Base-by-base conservation (phyloP, 1,140 invertebrate genomes). In the Mycetomoellerius zeteki region DNA sequence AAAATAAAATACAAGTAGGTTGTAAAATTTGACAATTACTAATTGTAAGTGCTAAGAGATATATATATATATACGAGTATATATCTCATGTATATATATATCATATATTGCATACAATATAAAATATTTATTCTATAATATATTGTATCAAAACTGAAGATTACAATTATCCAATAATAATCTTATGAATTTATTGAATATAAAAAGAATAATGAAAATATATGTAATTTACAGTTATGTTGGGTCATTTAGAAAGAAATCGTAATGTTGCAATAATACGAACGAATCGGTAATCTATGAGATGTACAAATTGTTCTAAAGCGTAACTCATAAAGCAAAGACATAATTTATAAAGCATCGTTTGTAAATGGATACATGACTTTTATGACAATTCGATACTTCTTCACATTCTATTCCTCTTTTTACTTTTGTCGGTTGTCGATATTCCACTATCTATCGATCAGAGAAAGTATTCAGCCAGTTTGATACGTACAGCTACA, bases 391-490 rank as follows among this genome's bases (percentile, higher is more conserved):
- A 27, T 30, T 82, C 24, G 33, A 47, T 50, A 12, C 3, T 19
- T 60, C 37, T 27, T 16, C 10, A n/a, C 16, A 14, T 7, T 47
- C 10, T 16, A 16, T 43, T 43, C 16, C 3, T 19, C 21, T 27
- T 64, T 71, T 43, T 21, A 2, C 12, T 43, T 58, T 14, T 24
- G 37, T 30, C 12, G 10, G n/a, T 56, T 71, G 69, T 50, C 69
- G 37, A 75, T 84, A 84, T 73, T 60, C 19, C 19, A 58, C 19
- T 47, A 50, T 7, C 37, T n/a, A 60, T 60, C 52, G 69, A 58
- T 47, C 52, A 58, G 52, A 58, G 37, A 75, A 60, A 58, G 27
- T 54, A 50, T 73, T 58, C 60, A 27, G 43, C 37, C 27, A 4
- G 16, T 21, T 47, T 12, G 60, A 64, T 19, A 30, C 33, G 65